Conservation (phyloP, 2,888 invertebrate species). For the Dryobotodes eremita region DNA sequence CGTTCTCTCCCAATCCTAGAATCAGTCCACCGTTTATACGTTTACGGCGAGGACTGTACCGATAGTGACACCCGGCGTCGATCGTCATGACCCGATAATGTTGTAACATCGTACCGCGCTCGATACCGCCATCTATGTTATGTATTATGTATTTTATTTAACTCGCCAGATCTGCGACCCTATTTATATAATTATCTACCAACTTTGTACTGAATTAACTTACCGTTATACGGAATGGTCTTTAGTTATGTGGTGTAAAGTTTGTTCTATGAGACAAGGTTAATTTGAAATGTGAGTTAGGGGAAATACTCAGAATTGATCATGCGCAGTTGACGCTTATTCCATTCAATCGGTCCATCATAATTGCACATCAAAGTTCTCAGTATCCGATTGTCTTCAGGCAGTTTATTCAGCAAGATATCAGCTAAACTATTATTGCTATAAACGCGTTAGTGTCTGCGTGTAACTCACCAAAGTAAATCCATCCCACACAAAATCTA, state of each 20-base stretch:
- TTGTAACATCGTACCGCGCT: constrained; percentile 73
- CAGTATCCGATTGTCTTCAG: constrained; percentile 35
- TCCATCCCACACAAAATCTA: constrained; percentile 89
- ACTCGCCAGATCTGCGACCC: constrained; percentile 54
- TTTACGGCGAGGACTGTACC: constrained; percentile 70
- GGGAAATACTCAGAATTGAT: constrained; percentile 10
- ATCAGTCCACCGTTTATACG: constrained; percentile 71
- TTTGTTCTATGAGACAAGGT: constrained; percentile 30
- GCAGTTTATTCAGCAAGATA: constrained; percentile 59
- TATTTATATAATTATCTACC: constrained; percentile 66
- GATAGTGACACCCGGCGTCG: constrained; percentile 78
- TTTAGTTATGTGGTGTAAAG: constrained; percentile 39
- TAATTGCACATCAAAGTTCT: constrained; percentile 26
- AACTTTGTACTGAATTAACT: constrained; percentile 54
- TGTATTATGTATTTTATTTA: constrained; percentile 72
- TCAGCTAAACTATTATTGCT: constrained; percentile 70
- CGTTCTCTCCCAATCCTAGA: constrained; percentile 67
- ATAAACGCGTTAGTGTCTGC: constrained; percentile 76
- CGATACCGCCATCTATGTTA: constrained; percentile 70
- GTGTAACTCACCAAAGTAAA: constrained; percentile 81
- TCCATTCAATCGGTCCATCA: constrained; percentile 23
- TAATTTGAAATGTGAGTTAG: constrained; percentile 36
- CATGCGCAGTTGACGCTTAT: constrained; percentile 12
- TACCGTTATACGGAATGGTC: constrained; percentile 53
- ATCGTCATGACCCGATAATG: constrained; percentile 81